Percentiles rank a stretch among this genome's conserved stretches.
Conservation (phyloP, 2,888 invertebrate genomes). For the Sicus ferrugineus region DNA sequence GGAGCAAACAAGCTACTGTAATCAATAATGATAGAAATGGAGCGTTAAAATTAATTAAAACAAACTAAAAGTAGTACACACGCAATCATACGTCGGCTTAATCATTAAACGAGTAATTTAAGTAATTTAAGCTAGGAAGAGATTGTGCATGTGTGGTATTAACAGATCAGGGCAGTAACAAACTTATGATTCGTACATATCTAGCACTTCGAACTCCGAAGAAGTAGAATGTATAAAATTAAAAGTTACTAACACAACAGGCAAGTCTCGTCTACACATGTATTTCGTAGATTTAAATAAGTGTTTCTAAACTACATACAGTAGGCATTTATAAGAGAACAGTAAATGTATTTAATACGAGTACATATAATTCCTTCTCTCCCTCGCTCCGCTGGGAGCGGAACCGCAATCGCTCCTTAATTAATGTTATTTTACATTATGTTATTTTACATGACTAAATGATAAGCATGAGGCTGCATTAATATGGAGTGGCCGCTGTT, state of each 20-base stretch:
- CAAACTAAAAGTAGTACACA: conserved; percentile 14
- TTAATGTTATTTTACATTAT: no score
- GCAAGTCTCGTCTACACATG: conserved; percentile 30
- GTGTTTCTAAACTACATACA: no score
- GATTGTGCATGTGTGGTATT: neutral
- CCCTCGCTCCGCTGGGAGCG: no score
- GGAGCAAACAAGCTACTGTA: conserved; percentile 10
- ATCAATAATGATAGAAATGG: neutral
- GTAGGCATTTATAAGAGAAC: no score
- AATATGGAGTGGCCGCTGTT: no score
- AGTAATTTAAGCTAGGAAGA: conserved; percentile 33
- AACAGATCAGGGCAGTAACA: conserved; percentile 21
- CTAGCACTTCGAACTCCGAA: conserved; percentile 21
- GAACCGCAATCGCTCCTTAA: no score
- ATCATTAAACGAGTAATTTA: conserved; percentile 31
- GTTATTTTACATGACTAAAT: no score
- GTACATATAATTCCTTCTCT: no score
- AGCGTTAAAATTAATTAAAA: conserved; percentile 7
- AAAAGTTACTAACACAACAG: conserved; percentile 27
- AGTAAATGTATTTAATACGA: no score
- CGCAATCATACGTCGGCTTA: neutral
- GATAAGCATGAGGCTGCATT: no score
- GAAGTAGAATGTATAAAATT: conserved; percentile 18
- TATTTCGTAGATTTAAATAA: neutral
- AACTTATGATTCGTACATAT: neutral